phyloP scores from a whole-genome alignment of 2,888 invertebrate genomes.

The Scaptomyza reducta region DNA sequence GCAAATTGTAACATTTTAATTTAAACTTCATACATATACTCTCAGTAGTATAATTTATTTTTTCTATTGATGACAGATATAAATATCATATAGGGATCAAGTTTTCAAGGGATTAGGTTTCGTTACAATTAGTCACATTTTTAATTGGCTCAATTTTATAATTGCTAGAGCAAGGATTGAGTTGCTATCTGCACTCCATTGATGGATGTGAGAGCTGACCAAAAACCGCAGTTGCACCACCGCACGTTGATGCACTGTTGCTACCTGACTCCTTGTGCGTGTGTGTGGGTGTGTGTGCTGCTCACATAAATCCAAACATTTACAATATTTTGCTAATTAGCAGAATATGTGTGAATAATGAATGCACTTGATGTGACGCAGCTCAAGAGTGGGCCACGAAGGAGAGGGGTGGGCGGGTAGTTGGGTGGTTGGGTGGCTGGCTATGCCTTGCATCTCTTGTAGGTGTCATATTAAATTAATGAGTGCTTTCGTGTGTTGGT shows the following conservation, averaged over 20 bases:
- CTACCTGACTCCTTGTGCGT: conserved; percentile 1
- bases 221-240: conserved; percentile 54
- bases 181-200: neutral
- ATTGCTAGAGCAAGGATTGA: neutral
- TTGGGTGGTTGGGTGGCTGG: neutral
- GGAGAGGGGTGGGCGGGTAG: neutral
- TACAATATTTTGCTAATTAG: conserved; percentile 78
- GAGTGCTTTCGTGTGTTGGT: conserved; percentile 36
- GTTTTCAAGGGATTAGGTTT: too few relatives aligned
- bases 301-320: conserved; percentile 63
- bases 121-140: too few relatives aligned
- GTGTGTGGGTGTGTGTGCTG: conserved; percentile 15
- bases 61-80: too few relatives aligned
- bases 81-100: too few relatives aligned
- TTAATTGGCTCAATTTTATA: neutral
- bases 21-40: too few relatives aligned
- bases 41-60: too few relatives aligned
- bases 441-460: conserved; percentile 26
- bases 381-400: neutral
- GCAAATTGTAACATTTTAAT: too few relatives aligned
- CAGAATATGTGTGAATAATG: conserved; percentile 78
- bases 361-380: conserved; percentile 56
- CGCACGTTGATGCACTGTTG: conserved; percentile 53
- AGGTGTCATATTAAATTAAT: conserved; percentile 75
- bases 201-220: conserved; percentile 46